Conservation (phyloP, 2,113 vertebrate genomes). For the Percina caprodes region DNA sequence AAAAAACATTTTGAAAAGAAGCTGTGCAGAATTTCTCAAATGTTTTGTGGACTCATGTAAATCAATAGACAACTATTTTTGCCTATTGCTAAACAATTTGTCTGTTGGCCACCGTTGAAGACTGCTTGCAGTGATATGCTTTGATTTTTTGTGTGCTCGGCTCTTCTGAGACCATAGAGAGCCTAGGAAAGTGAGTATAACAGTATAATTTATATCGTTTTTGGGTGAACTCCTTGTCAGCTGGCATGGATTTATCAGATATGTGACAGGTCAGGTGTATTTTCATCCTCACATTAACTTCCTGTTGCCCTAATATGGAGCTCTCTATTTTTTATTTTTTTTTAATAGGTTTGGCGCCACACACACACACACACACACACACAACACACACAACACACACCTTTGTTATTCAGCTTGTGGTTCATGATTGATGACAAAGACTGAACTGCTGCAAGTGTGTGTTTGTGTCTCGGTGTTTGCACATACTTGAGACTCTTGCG, state of each 20-base stretch:
- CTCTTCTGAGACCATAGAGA: too few species aligned
- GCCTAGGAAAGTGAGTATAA: not conserved
- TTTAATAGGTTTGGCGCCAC: constrained; percentile 24
- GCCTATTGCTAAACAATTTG: not conserved
- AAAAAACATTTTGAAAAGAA: too few species aligned
- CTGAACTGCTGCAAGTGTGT: constrained; percentile 10
- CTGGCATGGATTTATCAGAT: constrained; percentile 3
- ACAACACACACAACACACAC: not conserved
- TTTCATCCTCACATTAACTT: constrained; percentile 17
- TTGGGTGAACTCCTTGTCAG: not conserved
- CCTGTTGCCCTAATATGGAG: constrained; percentile 9
- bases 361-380: too few species aligned
- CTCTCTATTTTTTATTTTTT: constrained; percentile 17
- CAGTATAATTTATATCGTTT: not conserved
- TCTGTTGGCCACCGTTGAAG: not conserved
- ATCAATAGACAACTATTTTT: not conserved
- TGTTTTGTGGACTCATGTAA: not conserved
- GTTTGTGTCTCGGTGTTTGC: constrained; percentile 23
- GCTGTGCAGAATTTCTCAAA: too few species aligned
- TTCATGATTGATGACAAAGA: constrained; percentile 36
- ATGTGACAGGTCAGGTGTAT: not conserved
- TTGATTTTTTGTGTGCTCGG: too few species aligned
- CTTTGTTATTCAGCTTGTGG: constrained; percentile 45
- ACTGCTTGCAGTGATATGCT: not conserved
- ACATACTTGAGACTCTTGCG: constrained; percentile 19